Evolutionary conservation across 1,140 invertebrate genomes (phyloP).

Genomic region (Drosophila pseudoananassae): DNA sequence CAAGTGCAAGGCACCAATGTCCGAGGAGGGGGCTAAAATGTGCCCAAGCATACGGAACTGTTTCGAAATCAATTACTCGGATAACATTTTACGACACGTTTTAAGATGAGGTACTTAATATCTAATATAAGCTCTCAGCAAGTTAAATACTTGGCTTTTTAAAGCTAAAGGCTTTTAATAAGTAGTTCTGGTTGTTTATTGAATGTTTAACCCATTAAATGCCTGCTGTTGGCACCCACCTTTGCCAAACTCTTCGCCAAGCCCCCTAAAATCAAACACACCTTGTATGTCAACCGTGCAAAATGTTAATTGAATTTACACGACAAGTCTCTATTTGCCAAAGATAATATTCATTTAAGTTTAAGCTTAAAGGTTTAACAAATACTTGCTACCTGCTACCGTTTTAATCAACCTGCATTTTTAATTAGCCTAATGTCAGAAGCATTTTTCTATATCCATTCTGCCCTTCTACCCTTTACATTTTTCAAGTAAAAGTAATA

Average conservation of each 20-base stretch:
- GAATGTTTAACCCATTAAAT: background rate
- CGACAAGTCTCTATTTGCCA: background rate
- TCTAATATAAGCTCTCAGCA: background rate
- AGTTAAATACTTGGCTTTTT: background rate
- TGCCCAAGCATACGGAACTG: slow-evolving; percentile 13
- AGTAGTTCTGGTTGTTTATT: background rate
- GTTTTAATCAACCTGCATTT: background rate
- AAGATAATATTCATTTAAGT: background rate
- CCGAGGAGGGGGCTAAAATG: background rate
- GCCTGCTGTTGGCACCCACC: slow-evolving; percentile 1
- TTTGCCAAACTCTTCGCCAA: slow-evolving; percentile 2
- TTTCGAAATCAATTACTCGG: background rate
- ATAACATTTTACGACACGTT: background rate
- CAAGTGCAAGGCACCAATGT: slow-evolving; percentile 33
- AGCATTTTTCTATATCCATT: background rate
- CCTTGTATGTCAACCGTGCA: slow-evolving; percentile 4
- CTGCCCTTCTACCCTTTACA: background rate
- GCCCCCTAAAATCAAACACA: background rate
- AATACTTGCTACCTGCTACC: background rate
- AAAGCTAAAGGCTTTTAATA: background rate
- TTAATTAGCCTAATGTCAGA: background rate
- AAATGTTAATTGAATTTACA: slow-evolving; percentile 26
- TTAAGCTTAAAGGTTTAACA: background rate
- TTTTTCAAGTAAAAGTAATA: background rate
- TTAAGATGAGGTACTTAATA: background rate